phyloP scores from a whole-genome alignment of 2,797 vertebrate species.

The Myotis findleyi region DNA sequence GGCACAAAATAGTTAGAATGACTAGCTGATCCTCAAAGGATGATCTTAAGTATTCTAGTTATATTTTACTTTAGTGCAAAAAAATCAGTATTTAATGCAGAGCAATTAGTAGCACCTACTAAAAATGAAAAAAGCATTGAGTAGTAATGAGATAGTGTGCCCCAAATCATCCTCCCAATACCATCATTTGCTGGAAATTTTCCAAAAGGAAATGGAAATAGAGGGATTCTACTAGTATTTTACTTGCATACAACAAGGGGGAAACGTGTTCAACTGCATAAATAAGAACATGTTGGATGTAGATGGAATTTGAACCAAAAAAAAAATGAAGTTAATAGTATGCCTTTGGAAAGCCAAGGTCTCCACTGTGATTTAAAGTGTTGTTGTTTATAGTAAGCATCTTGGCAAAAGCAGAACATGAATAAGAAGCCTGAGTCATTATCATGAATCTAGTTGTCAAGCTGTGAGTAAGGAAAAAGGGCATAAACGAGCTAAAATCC shows the following conservation, averaged over 20 bases:
- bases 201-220: constrained; percentile 15
- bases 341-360: background rate
- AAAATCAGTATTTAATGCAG: background rate
- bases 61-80: background rate
- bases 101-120: background rate
- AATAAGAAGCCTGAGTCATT: background rate
- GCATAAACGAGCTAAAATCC: background rate
- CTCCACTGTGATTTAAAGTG: background rate
- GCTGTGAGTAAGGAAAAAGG: background rate
- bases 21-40: background rate
- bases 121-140: background rate
- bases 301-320: constrained; percentile 43
- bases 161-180: background rate
- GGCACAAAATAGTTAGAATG: background rate
- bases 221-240: background rate
- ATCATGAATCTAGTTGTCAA: constrained; percentile 17
- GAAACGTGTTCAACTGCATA: background rate
- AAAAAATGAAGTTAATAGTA: constrained; percentile 1
- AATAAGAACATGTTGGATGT: background rate
- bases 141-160: background rate
- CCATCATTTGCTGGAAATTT: background rate
- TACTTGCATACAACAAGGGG: background rate
- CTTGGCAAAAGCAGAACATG: constrained; percentile 25
- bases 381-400: background rate
- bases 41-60: background rate